These are phyloP conservation scores for Nycticryphes semicollaris DNA, from an alignment of 2,113 vertebrate species.

Conservation along the genomic window DNA sequence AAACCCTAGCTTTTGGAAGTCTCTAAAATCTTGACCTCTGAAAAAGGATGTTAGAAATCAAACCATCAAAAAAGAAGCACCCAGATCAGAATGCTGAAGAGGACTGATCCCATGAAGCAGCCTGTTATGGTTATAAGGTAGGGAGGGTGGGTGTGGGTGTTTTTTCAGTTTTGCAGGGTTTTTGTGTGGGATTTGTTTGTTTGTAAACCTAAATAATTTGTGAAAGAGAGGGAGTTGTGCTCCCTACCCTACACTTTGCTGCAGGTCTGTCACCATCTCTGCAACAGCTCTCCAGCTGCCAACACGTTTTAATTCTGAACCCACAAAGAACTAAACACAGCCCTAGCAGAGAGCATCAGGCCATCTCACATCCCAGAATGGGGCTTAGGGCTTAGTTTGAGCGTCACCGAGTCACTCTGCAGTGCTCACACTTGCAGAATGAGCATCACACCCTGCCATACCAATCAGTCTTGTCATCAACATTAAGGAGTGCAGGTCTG, in stretches of 20 bases:
- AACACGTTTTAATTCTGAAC: not conserved
- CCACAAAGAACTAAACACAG: not conserved
- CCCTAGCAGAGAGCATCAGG: not conserved
- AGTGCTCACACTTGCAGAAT: not conserved
- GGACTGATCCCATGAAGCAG: not conserved
- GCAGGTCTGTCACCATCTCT: not conserved
- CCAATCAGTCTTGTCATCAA: conserved; percentile 10
- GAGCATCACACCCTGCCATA: not conserved
- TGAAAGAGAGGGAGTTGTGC: not conserved
- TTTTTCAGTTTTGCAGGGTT: not conserved
- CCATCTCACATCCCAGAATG: accelerated
- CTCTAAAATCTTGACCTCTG: not conserved
- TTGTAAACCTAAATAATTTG: not conserved
- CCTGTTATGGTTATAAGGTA: not conserved
- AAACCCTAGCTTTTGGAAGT: not conserved
- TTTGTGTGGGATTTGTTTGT: no score
- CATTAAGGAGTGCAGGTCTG: not conserved
- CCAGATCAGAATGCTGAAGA: not conserved
- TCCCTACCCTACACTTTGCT: not conserved
- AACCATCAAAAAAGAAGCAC: not conserved
- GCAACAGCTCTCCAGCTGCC: not conserved
- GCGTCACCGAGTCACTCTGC: not conserved
- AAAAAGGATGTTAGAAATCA: not conserved
- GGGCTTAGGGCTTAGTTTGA: not conserved
- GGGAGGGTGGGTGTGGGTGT: accelerated